Evolutionary conservation across 2,888 invertebrate species (phyloP), one percentile per base, ranked within the genome.

Genomic region (Cactoblastis cactorum): DNA sequence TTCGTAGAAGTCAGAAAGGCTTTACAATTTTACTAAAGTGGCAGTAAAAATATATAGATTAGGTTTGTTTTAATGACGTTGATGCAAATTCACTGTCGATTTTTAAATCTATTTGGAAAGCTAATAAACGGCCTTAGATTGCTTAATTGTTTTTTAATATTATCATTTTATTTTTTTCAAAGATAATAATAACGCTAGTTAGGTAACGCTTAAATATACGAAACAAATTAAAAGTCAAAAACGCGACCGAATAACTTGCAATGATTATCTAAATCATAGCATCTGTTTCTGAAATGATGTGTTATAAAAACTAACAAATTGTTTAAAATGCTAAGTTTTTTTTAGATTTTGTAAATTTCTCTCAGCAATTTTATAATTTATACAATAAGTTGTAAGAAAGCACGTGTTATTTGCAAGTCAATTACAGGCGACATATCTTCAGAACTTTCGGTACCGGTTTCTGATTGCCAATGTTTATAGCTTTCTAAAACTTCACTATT

Each of bases 361-460:
- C 43, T 24, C 6, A 15, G 17, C 28, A 43, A 28, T 43, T 43
- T 43, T 45, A 33, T 46, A 34, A 46, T 46, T 46, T 46, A 34
- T 33, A 33, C 32, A 33, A 18, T 33, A 34, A 46, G 45, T 12
- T 34, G 47, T 48, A 22, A 35, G 47, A 48, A 48, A 48, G 47
- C 37, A 48, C 11, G 19, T 48, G 37, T 37, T 24, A 48, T 48
- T 48, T 38, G 37, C 47, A 48, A 48, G 35, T 48, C 47, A 48
- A 48, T 37, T 28, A 28, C 15, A 47, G 17, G 37, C 47, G 37
- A 22, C 47, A 37, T 24, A 12, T 24, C 35, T 35, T 37, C 37
- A 18, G 34, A 24, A 48, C 47, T 48, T 48, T 48, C 47, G 37
- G 47, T 48, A 48, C 47, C 47, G 47, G 47, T 48, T 48, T 37